Evolutionary conservation across 2,113 vertebrate genomes (phyloP), one percentile per base, ranked within the genome.

Genomic region (Ariopsis seemanni): DNA sequence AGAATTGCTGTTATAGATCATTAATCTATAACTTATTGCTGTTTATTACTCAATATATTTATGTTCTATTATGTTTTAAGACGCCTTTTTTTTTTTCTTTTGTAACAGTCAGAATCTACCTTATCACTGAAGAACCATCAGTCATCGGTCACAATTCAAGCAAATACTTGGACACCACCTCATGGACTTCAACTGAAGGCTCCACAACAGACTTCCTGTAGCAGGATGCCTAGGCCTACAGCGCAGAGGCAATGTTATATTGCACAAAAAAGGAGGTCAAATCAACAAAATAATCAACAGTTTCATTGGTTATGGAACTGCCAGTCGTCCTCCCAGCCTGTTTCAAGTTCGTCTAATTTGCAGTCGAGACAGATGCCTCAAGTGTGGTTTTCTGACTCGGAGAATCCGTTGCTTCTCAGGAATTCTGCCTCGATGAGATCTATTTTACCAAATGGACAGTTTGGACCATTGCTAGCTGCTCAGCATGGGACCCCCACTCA

Each of bases 201-300:
- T 5, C 22, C 58, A 22, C 78, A 58, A 48, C 5, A 30, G n/a
- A 50, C 15, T 72, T 50, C 52, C 14, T 50, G 22, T 62, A 55
- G 27, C 17, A 22, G 14, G 0, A 9, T n/a, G 69, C 48, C 1
- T 11, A 25, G 48, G 15, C 4, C 52, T 55, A 20, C 57, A 55
- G 4, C 6, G 0, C 57, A 81, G 65, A 0, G 0, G 25, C 25
- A 50, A 67, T 57, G 65, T 75, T 74, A 25, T 27, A 57, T 1
- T 18, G 25, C 12, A 5, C 69, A 83, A 50, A 82, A 89, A 85
- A 17, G 22, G 1, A 4, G 15, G 30, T 9, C 27, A 53, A 71
- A 52, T 25, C 72, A 87, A n/a, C 58, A 82, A 67, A 57, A 27
- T 12, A 27, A 20, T 42, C n/a, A 27, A 75, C 86, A 77, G 14